Base-by-base conservation (phyloP, 2,888 invertebrate species). In the Zaprionus obscuricornis region DNA sequence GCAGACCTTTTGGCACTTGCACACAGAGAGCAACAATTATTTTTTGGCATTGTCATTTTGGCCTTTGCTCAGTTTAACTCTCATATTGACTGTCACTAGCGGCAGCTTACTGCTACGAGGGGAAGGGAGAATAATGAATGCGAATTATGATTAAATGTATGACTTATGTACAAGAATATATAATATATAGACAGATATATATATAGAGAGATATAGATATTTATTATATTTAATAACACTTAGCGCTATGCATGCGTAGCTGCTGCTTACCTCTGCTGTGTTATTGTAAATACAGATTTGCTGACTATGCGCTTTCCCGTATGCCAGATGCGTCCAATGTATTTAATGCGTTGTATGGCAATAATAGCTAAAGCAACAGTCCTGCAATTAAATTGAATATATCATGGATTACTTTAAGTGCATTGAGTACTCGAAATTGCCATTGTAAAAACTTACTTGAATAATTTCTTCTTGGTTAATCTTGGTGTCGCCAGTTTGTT, bases 271-370 rank as follows among this genome's bases (percentile, higher is more conserved):
- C 85, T 89, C 52, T 89, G 89, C 42, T 89, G 88, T 4, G 90
- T 89, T 40, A 89, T 88, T 51, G 89, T 89, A 22, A 89, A 90
- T 7, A 90, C 87, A 0, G 90, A 90, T 57, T 92, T 91, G 34
- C 92, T 91, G 3, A 92, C 92, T 47, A 92, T 90, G 46, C 92
- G 90, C 71, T 91, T 91, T 1, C 93, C 93, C 2, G 91, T 92
- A 60, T 92, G 92, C 94, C 94, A 94, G 29, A 93, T 90, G 49
- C 91, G 88, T 2, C 93, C 93, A 66, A 94, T 90, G 88, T 91
- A 94, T 74, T 93, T 93, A 93, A 95, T 94, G 51, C 95, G 90
- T 29, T 91, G 89, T 42, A 94, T 90, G 29, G 93, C 92, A 27
- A 94, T 91, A 2, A 94, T 88, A 8, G 91, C 91, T 46, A 92